phyloP scores from a whole-genome alignment of 37 sponge, comb jelly and placozoan genomes.

The Beroe forskalii region DNA sequence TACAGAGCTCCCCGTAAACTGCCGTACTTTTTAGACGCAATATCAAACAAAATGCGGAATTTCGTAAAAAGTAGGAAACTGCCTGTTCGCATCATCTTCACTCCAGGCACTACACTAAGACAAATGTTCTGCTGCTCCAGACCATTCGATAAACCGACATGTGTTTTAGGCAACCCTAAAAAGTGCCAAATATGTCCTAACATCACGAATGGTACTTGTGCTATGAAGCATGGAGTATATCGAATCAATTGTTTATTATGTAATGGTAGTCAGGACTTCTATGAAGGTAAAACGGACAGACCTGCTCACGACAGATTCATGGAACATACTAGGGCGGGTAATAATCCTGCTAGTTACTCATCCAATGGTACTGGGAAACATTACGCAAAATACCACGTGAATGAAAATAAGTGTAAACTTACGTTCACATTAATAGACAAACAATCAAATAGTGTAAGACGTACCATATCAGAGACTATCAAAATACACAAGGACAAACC shows the following conservation, averaged over 20 bases:
- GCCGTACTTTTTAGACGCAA: neutral
- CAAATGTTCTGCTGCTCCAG: neutral
- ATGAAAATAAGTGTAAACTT: neutral
- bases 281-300: conserved; percentile 9
- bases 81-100: neutral
- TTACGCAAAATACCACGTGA: neutral
- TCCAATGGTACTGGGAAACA: neutral
- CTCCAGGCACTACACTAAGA: neutral
- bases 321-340: neutral
- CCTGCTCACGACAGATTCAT: conserved; percentile 11
- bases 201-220: neutral
- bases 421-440: neutral
- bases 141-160: neutral
- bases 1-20: neutral
- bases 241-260: neutral
- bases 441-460: neutral
- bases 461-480: conserved; percentile 2
- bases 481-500: neutral
- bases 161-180: neutral
- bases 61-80: conserved; percentile 3
- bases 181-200: neutral
- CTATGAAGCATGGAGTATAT: neutral
- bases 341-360: neutral
- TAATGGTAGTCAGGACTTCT: neutral
- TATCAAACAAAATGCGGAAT: neutral